Base-by-base conservation (phyloP, 2,797 vertebrate genomes). In the Aselliscus stoliczkanus region DNA sequence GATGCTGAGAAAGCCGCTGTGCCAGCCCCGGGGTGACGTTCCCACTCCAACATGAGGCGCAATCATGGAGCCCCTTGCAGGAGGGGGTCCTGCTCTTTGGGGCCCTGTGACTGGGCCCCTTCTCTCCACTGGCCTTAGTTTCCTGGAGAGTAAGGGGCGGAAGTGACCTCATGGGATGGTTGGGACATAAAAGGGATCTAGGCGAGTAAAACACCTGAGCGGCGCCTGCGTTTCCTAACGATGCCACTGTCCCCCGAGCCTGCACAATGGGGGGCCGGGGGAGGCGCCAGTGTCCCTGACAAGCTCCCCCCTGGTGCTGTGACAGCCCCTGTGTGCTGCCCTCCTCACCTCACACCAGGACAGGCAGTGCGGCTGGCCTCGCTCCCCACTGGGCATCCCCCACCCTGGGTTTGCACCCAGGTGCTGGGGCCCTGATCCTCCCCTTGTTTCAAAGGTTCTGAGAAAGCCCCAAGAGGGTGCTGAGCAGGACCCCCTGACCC, bases 1-100 rank as follows among this genome's bases (percentile, higher is more conserved):
- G 72, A 23, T 0, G 0, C 11, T 0, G 2, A 7, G 84, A 11
- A 39, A 31, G 52, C 47, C 1, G 3, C 3, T 0, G 5, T 13
- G 37, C 6, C 3, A 0, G 2, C 50, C 13, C 15, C 0, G 5
- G 7, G 0, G 6, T 3, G 1, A 27, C 10, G 13, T 23, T 17
- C 0, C 8, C 0, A 1, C 14, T 10, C 15, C 2, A 21, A 7
- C 8, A 8, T 4, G 1, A 3, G 64, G 54, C 9, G 14, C 10
- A 11, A 15, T 8, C 44, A 29, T 6, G 14, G 75, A 34, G 37
- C 31, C 39, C 50, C 31, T 58, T 15, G 10, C 6, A 21, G 23
- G 17, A 2, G 8, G 54, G 11, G 54, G 11, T 29, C 39, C 79
- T 34, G 29, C 31, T 44, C 31, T 7, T 44, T 8, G 39, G 79